phyloP scores from a whole-genome alignment of 2,888 invertebrate genomes.

The Tachina fera region DNA sequence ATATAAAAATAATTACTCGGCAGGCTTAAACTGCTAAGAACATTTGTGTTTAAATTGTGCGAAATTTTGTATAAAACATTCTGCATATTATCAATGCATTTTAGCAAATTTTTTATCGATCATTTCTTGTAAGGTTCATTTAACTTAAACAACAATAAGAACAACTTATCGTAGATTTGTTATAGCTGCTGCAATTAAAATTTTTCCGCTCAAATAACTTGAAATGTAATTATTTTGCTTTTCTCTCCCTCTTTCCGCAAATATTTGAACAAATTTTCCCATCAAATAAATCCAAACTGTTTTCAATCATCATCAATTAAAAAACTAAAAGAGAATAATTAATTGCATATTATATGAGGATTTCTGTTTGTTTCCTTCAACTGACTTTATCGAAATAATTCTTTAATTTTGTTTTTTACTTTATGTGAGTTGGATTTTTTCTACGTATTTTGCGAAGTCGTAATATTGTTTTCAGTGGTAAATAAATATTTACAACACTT shows the following conservation, averaged over 20 bases:
- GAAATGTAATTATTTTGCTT: slow-evolving; percentile 6
- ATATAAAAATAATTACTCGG: too few relatives aligned
- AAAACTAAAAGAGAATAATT: slow-evolving; percentile 12
- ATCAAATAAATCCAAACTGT: slow-evolving; percentile 24
- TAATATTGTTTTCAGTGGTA: not conserved
- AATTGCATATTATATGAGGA: slow-evolving; percentile 30
- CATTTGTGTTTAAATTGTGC: too few relatives aligned
- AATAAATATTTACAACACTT: slow-evolving; percentile 53
- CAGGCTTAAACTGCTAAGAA: too few relatives aligned
- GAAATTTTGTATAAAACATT: too few relatives aligned
- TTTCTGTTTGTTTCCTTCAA: not conserved
- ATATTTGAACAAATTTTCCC: not conserved
- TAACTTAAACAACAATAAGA: not conserved
- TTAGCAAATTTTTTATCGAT: too few relatives aligned
- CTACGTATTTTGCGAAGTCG: not conserved
- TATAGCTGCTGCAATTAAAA: not conserved
- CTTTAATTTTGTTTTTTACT: not conserved
- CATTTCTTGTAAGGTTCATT: not conserved
- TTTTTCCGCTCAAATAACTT: slow-evolving; percentile 5
- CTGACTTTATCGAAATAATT: slow-evolving; percentile 4
- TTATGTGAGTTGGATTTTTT: not conserved
- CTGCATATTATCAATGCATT: too few relatives aligned
- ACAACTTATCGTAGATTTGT: too few relatives aligned
- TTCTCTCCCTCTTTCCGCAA: not conserved
- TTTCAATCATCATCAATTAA: not conserved